Percentiles rank a stretch among this genome's conserved stretches.
phyloP scores from a whole-genome alignment of 1,140 invertebrate genomes.

The Matsumurasca onukii region DNA sequence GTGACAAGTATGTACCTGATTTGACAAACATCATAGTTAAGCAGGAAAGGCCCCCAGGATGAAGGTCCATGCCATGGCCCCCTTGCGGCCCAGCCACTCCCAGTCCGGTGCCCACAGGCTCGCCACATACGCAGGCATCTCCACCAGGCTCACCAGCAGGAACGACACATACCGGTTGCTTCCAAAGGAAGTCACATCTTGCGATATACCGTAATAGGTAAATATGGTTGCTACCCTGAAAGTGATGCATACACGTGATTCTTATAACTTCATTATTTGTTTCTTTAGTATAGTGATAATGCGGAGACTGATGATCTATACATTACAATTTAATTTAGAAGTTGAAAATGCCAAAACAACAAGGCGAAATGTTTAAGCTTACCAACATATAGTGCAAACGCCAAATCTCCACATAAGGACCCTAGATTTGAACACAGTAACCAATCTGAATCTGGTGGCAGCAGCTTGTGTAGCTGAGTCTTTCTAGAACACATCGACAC shows the following conservation, averaged over 20 bases:
- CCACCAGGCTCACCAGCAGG: constrained; percentile 51
- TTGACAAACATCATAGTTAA: constrained; percentile 36
- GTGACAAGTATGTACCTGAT: too few species aligned
- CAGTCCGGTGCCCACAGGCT: constrained; percentile 35
- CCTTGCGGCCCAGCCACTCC: constrained; percentile 27
- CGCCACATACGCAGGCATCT: constrained; percentile 49
- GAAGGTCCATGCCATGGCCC: constrained; percentile 34
- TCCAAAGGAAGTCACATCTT: constrained; percentile 52
- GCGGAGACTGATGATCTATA: too few species aligned
- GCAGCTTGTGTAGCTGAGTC: not conserved
- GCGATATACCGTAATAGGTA: constrained; percentile 70
- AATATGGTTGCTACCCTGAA: constrained; percentile 67
- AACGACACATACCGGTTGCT: constrained; percentile 53
- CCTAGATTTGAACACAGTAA: not conserved
- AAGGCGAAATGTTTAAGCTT: too few species aligned
- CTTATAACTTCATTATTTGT: not conserved
- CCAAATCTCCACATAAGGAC: not conserved
- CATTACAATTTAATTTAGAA: too few species aligned
- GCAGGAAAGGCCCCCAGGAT: constrained; percentile 37
- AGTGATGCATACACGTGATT: constrained; percentile 39
- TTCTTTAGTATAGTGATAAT: too few species aligned
- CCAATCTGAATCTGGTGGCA: not conserved
- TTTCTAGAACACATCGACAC: constrained; percentile 19
- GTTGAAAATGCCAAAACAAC: too few species aligned
- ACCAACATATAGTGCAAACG: constrained; percentile 11